Conservation (phyloP, 2,888 invertebrate genomes). For the Catocala sponsa region DNA sequence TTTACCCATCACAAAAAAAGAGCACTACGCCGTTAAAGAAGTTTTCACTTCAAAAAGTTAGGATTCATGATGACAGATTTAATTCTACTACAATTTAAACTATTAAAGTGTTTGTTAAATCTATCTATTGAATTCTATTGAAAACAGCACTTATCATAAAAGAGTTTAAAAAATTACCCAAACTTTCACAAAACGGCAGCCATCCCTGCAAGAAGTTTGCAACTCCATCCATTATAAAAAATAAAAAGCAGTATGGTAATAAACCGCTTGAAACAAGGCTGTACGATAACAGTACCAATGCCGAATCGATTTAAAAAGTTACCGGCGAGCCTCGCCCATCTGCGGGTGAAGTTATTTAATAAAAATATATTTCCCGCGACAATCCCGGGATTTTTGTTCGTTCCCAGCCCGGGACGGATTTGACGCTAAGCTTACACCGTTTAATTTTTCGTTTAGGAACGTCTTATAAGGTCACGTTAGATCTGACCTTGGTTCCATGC, state of each 20-base stretch:
- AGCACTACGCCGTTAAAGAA: too few relatives aligned
- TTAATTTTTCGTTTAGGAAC: constrained; percentile 50
- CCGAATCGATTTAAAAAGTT: constrained; percentile 64
- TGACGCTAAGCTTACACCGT: constrained; percentile 51
- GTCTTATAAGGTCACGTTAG: constrained; percentile 17
- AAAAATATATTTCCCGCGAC: constrained; percentile 70
- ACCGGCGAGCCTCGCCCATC: constrained; percentile 55
- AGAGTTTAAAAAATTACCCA: neutral
- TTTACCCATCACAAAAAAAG: too few relatives aligned
- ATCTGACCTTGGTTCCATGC: constrained; percentile 2
- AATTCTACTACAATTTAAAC: too few relatives aligned
- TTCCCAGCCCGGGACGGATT: constrained; percentile 53
- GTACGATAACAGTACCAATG: constrained; percentile 37
- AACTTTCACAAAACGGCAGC: constrained; percentile 2
- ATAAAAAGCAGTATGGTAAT: constrained; percentile 29
- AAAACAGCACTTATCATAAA: neutral
- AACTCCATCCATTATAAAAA: constrained; percentile 32
- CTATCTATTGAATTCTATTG: too few relatives aligned
- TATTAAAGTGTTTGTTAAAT: too few relatives aligned
- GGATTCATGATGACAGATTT: too few relatives aligned
- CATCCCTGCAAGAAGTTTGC: constrained; percentile 4
- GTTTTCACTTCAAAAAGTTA: too few relatives aligned
- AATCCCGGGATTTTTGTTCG: constrained; percentile 60
- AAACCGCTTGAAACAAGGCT: constrained; percentile 31
- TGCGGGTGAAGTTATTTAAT: constrained; percentile 74